phyloP scores from a whole-genome alignment of 2,113 vertebrate genomes.

The Ptilorrhoa leucosticta region DNA sequence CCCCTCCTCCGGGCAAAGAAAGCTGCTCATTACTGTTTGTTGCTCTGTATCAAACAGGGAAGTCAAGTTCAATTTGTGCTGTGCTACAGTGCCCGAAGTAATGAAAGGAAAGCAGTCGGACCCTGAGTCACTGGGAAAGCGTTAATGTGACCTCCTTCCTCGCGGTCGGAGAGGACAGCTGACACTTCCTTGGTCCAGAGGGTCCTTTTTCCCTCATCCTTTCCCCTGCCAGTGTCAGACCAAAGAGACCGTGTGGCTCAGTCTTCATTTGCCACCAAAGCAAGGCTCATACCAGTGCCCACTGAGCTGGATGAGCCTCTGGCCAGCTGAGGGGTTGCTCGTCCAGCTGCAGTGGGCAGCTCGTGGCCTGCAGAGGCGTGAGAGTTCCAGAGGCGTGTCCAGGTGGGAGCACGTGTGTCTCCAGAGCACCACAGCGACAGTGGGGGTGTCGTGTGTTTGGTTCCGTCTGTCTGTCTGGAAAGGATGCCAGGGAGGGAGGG shows the following conservation, averaged over 20 bases:
- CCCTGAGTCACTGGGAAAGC: neutral
- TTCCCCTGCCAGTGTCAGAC: neutral
- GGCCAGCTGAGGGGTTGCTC: neutral
- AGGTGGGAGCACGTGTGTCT: neutral
- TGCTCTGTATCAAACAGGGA: neutral
- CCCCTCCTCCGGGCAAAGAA: neutral
- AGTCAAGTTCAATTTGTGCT: neutral
- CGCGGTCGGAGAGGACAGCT: neutral
- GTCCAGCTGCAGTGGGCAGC: neutral
- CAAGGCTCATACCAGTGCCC: rapidly evolving
- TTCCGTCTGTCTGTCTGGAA: neutral
- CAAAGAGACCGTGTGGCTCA: neutral
- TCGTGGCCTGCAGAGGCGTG: rapidly evolving
- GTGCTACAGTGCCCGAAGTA: neutral
- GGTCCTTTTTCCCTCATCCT: neutral
- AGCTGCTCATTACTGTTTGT: neutral
- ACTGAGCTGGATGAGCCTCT: neutral
- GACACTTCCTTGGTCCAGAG: too few relatives aligned
- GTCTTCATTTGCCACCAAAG: neutral
- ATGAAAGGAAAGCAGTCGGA: neutral
- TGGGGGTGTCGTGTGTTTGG: neutral
- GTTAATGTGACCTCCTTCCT: neutral
- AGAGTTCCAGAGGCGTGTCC: neutral
- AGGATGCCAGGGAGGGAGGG: neutral
- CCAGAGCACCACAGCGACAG: neutral